These are phyloP conservation scores for Ophion ventricosus DNA, from an alignment of 2,888 invertebrate species.

Conservation along the genomic window DNA sequence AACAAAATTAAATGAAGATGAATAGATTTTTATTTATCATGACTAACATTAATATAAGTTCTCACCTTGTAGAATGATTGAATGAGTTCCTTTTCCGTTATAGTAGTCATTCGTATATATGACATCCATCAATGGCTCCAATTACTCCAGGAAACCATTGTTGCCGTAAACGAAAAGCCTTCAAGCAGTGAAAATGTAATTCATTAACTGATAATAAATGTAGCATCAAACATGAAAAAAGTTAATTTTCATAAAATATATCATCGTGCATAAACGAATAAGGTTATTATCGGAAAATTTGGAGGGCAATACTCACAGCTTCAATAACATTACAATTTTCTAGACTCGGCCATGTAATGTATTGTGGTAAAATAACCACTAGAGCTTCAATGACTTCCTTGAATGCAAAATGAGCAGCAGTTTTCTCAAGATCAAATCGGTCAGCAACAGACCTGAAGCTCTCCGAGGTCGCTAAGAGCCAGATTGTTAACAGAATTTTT, in stretches of 20 bases:
- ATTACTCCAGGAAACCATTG: constrained; percentile 46
- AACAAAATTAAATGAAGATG: background rate
- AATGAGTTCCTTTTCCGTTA: constrained; percentile 40
- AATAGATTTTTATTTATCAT: background rate
- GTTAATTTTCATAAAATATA: background rate
- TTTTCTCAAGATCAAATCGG: constrained; percentile 43
- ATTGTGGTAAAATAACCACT: constrained; percentile 5
- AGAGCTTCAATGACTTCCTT: constrained; percentile 34
- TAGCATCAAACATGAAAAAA: background rate
- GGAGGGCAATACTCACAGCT: constrained; percentile 24
- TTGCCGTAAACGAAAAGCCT: constrained; percentile 36
- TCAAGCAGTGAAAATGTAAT: background rate
- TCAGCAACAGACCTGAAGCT: constrained; percentile 49
- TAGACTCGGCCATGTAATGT: constrained; percentile 32
- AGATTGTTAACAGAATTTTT: constrained; percentile 40
- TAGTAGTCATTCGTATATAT: constrained; percentile 50
- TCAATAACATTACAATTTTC: constrained; percentile 40
- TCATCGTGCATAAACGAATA: constrained; percentile 1
- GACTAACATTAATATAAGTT: background rate
- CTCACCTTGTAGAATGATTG: constrained; percentile 37
- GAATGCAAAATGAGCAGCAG: constrained; percentile 30
- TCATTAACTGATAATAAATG: constrained; percentile 8
- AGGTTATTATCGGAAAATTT: background rate
- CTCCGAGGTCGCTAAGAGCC: constrained; percentile 45
- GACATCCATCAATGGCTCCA: constrained; percentile 55